These are phyloP conservation scores for Colossoma macropomum DNA, from an alignment of 2,113 vertebrate genomes.

Conservation along the genomic window DNA sequence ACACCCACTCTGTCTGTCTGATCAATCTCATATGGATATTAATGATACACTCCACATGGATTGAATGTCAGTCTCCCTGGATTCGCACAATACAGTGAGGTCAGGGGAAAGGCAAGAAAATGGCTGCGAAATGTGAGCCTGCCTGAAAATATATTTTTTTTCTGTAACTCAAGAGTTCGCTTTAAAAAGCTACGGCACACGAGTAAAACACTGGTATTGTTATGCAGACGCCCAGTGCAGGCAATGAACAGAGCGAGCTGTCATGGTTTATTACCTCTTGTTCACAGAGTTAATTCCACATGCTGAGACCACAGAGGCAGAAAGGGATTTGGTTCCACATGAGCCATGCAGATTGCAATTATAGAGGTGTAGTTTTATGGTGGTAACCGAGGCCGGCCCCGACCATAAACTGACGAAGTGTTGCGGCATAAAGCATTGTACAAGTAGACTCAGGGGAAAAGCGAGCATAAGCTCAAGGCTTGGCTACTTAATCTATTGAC, in stretches of 20 bases:
- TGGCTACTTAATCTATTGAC: constrained; percentile 46
- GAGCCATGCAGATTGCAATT: neutral
- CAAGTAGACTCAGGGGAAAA: constrained; percentile 9
- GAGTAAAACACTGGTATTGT: neutral
- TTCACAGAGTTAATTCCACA: constrained; percentile 6
- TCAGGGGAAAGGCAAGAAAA: constrained; percentile 1
- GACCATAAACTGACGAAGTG: neutral
- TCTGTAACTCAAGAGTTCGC: neutral
- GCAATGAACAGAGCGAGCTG: constrained; percentile 8
- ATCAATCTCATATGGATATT: constrained; percentile 21
- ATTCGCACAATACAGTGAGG: neutral
- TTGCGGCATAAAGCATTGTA: neutral
- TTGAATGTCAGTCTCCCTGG: neutral
- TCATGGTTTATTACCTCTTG: constrained; percentile 38
- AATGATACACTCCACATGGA: constrained; percentile 19
- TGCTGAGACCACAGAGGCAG: neutral
- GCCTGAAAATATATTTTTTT: neutral
- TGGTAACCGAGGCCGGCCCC: neutral
- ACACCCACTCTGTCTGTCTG: neutral
- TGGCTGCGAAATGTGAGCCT: neutral
- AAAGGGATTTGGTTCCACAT: constrained; percentile 7
- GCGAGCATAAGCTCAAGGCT: neutral
- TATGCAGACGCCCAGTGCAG: neutral
- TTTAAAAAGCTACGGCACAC: neutral
- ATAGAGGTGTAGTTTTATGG: neutral